Evolutionary conservation across 2,113 vertebrate species (phyloP).

Genomic region (Bothrops jararaca): DNA sequence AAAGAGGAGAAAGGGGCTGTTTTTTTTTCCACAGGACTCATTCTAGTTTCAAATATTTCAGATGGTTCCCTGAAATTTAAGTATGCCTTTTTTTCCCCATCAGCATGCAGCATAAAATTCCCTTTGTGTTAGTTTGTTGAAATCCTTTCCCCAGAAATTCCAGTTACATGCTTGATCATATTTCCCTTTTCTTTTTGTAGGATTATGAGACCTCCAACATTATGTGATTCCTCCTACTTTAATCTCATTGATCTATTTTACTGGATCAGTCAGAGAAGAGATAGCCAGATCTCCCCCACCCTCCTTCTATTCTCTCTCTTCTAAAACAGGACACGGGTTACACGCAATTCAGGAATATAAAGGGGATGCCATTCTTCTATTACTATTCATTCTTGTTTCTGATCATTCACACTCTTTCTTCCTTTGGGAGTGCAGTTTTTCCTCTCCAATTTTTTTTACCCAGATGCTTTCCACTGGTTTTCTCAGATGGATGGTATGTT

Average conservation of each 20-base stretch:
- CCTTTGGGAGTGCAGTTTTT: background rate
- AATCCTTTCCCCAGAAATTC: background rate
- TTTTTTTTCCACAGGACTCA: background rate
- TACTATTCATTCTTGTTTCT: background rate
- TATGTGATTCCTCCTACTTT: background rate
- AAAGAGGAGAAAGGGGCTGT: background rate
- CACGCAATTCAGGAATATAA: background rate
- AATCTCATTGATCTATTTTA: background rate
- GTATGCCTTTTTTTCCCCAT: background rate
- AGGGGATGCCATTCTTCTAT: background rate
- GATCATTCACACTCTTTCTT: background rate
- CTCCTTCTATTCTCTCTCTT: background rate
- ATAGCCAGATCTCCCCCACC: background rate
- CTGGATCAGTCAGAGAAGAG: background rate
- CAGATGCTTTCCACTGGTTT: background rate
- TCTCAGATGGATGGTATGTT: background rate
- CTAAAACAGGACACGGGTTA: background rate
- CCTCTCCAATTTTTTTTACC: background rate
- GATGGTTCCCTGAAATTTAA: background rate
- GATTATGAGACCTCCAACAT: background rate
- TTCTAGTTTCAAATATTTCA: background rate
- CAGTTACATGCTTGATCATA: background rate
- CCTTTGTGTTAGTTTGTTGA: background rate
- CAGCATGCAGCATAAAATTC: background rate
- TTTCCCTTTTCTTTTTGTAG: background rate